Percentiles rank a stretch among this genome's conserved stretches.
Conservation (phyloP, 2,888 invertebrate genomes). For the Agrochola lota region DNA sequence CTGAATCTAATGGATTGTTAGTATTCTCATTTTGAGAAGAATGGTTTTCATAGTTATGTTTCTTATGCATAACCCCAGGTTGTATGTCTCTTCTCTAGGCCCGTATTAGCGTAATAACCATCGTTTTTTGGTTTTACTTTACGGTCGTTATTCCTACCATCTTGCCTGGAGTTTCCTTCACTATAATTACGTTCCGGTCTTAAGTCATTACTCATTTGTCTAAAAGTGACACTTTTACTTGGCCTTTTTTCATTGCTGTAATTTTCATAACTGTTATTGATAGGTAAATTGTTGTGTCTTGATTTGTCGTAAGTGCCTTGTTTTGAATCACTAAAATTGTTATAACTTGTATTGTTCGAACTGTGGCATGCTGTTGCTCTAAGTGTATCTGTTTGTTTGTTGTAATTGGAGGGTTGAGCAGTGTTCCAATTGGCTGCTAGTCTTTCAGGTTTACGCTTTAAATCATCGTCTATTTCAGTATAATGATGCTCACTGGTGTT, state of each 20-base stretch:
- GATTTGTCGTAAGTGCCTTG: conserved; percentile 16
- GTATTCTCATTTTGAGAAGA: background rate
- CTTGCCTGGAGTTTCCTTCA: conserved; percentile 1
- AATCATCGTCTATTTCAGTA: conserved; percentile 44
- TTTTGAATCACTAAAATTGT: background rate
- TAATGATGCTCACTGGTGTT: conserved; percentile 36
- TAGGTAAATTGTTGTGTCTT: background rate
- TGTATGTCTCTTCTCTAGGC: too few species aligned
- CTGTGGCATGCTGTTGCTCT: background rate
- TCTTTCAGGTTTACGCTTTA: background rate
- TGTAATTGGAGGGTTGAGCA: background rate
- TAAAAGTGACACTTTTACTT: conserved; percentile 13
- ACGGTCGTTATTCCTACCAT: background rate
- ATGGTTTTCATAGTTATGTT: conserved; percentile 5
- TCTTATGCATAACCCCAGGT: background rate
- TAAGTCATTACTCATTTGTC: conserved; percentile 18
- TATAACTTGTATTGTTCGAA: background rate
- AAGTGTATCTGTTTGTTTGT: conserved; percentile 2
- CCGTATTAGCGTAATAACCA: conserved; percentile 7
- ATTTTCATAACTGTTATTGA: background rate
- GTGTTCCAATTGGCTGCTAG: background rate
- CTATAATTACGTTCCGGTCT: background rate
- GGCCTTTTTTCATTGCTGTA: background rate
- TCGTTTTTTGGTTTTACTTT: background rate
- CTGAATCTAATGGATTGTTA: too few species aligned